A percentile compares a stretch with the other conserved stretches of the same genome.
phyloP scores from a whole-genome alignment of 2,113 vertebrate genomes.

The Taurulus bubalis region DNA sequence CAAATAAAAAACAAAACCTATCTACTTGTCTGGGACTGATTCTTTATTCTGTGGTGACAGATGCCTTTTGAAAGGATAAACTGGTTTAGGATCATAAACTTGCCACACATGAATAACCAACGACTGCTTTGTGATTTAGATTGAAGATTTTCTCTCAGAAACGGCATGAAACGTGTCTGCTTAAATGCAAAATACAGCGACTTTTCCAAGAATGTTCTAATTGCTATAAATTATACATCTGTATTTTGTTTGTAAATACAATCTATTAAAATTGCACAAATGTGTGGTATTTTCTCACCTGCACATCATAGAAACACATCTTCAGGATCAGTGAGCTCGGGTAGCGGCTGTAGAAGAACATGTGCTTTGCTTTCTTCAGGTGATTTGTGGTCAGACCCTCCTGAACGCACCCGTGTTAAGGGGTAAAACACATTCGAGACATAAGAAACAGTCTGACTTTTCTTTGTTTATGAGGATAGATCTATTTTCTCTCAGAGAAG shows the following conservation, averaged over 20 bases:
- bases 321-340: slow-evolving; percentile 92
- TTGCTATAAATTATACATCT: background rate
- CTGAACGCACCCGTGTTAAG: slow-evolving; percentile 85
- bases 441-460: background rate
- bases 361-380: slow-evolving; percentile 94
- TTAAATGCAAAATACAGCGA: background rate
- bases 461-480: background rate
- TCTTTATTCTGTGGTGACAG: slow-evolving; percentile 2
- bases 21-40: background rate
- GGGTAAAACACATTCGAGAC: slow-evolving; percentile 43
- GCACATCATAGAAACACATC: slow-evolving; percentile 90
- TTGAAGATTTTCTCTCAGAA: background rate
- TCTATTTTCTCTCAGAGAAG: slow-evolving; percentile 18
- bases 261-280: background rate
- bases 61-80: background rate
- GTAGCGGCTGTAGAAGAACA: slow-evolving; percentile 95
- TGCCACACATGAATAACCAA: background rate
- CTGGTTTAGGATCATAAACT: background rate
- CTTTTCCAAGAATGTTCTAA: background rate
- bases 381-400: slow-evolving; percentile 89
- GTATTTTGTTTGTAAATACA: background rate
- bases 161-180: background rate
- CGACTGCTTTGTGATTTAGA: background rate
- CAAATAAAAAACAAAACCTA: slow-evolving; percentile 20
- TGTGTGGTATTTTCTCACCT: slow-evolving; percentile 79